These are phyloP conservation scores for Apolygus lucorum DNA, from an alignment of 1,140 invertebrate species.

Conservation along the genomic window DNA sequence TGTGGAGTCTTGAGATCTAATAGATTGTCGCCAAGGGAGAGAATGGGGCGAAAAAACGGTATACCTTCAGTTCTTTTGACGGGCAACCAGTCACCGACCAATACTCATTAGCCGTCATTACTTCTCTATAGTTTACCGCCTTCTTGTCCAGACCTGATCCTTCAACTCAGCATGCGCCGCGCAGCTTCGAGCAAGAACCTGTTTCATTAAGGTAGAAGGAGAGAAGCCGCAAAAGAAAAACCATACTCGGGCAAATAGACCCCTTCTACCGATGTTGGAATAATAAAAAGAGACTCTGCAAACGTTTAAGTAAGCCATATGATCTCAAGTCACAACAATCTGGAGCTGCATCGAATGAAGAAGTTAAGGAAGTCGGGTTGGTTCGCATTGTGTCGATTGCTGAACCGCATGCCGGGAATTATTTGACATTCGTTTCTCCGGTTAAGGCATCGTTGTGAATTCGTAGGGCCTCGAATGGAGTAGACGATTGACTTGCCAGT, in stretches of 20 bases:
- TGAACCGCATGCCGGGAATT: background rate
- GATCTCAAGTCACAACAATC: background rate
- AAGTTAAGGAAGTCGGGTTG: background rate
- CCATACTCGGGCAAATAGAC: background rate
- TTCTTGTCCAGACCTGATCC: background rate
- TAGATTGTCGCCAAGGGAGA: background rate
- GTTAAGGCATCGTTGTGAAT: background rate
- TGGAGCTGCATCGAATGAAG: background rate
- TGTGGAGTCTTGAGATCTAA: background rate
- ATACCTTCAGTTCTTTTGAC: background rate
- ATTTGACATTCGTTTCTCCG: background rate
- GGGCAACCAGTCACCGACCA: background rate
- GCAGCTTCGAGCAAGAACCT: background rate
- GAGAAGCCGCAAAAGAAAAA: background rate
- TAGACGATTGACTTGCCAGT: background rate
- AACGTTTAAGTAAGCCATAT: background rate
- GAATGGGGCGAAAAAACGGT: background rate
- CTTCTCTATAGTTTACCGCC: background rate
- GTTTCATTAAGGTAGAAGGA: background rate
- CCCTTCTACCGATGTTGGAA: background rate
- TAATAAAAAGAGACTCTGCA: background rate
- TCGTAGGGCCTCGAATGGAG: background rate
- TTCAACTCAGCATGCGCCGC: background rate
- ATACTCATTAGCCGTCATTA: background rate
- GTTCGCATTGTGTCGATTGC: background rate